Percentiles rank a stretch among this genome's conserved stretches.
phyloP scores from a whole-genome alignment of 2,888 invertebrate genomes.

The Deladenus siricidicola region DNA sequence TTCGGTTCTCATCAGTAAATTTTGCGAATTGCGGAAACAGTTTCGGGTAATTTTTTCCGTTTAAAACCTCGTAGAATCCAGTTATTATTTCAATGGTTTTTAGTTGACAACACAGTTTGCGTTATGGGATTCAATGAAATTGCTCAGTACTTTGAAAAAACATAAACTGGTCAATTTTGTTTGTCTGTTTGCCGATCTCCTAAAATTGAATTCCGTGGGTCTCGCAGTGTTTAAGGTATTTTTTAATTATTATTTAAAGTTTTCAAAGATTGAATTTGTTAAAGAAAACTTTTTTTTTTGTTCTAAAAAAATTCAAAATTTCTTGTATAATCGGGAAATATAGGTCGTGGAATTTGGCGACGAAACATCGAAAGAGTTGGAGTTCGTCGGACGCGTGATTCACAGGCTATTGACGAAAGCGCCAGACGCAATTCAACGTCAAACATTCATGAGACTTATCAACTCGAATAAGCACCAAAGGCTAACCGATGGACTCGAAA shows the following conservation, averaged over 20 bases:
- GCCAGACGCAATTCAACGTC: conserved; percentile 14
- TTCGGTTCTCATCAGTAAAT: conserved; percentile 69
- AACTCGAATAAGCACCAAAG: conserved; percentile 12
- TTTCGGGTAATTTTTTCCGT: conserved; percentile 57
- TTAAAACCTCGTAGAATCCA: background rate
- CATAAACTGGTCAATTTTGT: conserved; percentile 69
- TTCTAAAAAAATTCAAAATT: too few relatives aligned
- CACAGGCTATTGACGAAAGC: conserved; percentile 13
- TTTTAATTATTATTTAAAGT: background rate
- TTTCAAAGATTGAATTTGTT: too few relatives aligned
- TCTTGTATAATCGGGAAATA: too few relatives aligned
- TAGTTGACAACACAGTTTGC: conserved; percentile 78
- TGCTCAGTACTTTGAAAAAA: conserved; percentile 63
- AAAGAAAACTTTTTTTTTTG: too few relatives aligned
- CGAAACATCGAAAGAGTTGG: conserved; percentile 8
- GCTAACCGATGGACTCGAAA: conserved; percentile 24
- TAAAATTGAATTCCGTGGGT: conserved; percentile 69
- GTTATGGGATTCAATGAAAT: conserved; percentile 83
- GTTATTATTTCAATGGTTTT: background rate
- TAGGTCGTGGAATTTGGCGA: conserved; percentile 24
- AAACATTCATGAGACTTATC: conserved; percentile 15
- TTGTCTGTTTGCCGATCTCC: conserved; percentile 70
- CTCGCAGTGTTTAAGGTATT: conserved; percentile 76
- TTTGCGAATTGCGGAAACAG: conserved; percentile 73
- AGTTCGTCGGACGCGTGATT: conserved; percentile 17